phyloP scores from a whole-genome alignment of 1,140 invertebrate species.

The Camponotus pennsylvanicus region DNA sequence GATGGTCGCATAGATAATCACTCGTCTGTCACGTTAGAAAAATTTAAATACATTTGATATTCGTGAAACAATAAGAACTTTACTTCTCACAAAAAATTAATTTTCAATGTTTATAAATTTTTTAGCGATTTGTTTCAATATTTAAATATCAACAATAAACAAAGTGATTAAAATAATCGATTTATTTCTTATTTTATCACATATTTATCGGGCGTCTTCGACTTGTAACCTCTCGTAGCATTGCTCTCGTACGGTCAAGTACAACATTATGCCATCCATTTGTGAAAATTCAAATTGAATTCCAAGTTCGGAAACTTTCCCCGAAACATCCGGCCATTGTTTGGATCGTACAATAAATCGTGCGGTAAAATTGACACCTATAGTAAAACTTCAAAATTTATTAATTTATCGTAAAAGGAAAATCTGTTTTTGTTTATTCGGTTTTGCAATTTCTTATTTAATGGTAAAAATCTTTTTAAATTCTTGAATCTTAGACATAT shows the following conservation, averaged over 20 bases:
- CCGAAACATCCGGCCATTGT: slow-evolving; percentile 47
- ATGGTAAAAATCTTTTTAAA: not conserved
- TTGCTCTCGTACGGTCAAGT: not conserved
- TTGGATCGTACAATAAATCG: slow-evolving; percentile 27
- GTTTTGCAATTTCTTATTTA: not conserved
- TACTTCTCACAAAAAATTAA: not conserved
- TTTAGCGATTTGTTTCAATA: too few relatives aligned
- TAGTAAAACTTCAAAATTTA: not conserved
- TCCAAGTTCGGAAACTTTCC: not conserved
- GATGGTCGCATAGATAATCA: not conserved
- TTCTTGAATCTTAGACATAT: not conserved
- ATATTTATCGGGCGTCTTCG: not conserved
- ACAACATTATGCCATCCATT: not conserved
- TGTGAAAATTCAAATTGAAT: slow-evolving; percentile 49
- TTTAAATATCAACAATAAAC: not conserved
- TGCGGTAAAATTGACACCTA: not conserved
- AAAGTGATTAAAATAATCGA: not conserved
- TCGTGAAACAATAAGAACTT: not conserved
- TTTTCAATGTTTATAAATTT: not conserved
- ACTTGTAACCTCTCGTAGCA: slow-evolving; percentile 5
- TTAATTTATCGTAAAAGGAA: not conserved
- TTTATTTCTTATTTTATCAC: not conserved
- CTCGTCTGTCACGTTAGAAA: not conserved
- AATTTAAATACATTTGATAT: not conserved
- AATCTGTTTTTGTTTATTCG: not conserved